Percentiles rank a stretch among this genome's conserved stretches.
Conservation (phyloP, 2,797 vertebrate genomes). For the Trematocara caparti region DNA sequence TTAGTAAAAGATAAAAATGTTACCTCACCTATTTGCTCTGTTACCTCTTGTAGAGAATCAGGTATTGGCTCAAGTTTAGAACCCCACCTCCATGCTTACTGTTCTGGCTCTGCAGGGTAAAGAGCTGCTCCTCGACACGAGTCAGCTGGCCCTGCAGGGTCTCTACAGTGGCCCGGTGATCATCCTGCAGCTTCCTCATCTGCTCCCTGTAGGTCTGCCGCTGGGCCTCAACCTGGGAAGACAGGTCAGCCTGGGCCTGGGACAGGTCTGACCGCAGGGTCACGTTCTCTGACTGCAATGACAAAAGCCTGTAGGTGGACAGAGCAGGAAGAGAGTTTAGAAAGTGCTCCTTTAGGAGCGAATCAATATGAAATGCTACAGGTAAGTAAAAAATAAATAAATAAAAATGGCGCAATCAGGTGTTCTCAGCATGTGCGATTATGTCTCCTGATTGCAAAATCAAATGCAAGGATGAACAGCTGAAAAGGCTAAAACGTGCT, state of each 20-base stretch:
- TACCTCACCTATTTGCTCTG: background rate
- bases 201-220: constrained; percentile 87
- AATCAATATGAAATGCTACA: background rate
- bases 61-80: background rate
- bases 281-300: constrained; percentile 86
- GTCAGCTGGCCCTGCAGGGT: constrained; percentile 88
- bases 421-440: background rate
- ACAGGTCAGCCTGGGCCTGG: constrained; percentile 81
- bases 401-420: background rate
- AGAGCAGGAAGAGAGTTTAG: background rate
- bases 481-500: background rate
- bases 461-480: background rate
- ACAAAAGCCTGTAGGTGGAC: constrained; percentile 77
- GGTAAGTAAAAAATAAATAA: background rate
- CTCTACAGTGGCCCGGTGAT: constrained; percentile 88
- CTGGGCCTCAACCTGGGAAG: constrained; percentile 83
- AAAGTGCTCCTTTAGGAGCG: background rate
- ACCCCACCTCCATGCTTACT: constrained; percentile 69
- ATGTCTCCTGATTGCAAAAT: background rate
- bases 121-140: constrained; percentile 88
- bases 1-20: background rate
- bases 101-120: constrained; percentile 85
- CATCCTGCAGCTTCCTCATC: constrained; percentile 87
- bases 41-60: background rate
- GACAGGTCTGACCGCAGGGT: constrained; percentile 83